These are phyloP conservation scores for Falco concolor DNA, from an alignment of 2,797 vertebrate species.

Conservation along the genomic window DNA sequence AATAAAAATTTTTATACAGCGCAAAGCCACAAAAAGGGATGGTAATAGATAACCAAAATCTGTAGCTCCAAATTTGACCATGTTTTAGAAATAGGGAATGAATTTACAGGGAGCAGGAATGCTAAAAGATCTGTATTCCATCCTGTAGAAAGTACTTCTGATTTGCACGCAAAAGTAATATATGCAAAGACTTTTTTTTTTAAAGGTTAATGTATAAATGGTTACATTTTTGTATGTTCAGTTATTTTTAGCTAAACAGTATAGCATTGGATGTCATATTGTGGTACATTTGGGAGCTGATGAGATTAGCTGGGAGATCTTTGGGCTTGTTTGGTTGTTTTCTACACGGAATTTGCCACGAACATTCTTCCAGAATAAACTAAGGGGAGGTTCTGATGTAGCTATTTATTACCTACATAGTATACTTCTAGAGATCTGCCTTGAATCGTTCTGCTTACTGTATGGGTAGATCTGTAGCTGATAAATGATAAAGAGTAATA, in stretches of 20 bases:
- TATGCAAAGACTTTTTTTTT: not conserved
- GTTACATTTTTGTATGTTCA: not conserved
- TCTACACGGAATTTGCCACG: not conserved
- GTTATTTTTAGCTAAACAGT: not conserved
- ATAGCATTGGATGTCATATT: not conserved
- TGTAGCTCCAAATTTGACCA: not conserved
- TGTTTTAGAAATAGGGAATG: not conserved
- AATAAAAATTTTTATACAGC: not conserved
- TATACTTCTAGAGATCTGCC: not conserved
- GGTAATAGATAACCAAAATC: not conserved
- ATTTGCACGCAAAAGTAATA: not conserved
- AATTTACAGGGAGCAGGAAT: not conserved
- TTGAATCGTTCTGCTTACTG: not conserved
- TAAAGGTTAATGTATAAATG: not conserved
- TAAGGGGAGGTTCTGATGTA: not conserved
- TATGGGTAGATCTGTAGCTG: not conserved
- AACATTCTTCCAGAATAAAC: not conserved
- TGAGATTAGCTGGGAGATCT: not conserved
- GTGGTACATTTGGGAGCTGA: not conserved
- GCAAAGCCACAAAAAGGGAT: not conserved
- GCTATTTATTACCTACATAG: not conserved
- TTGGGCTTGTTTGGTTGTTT: not conserved
- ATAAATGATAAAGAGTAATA: not conserved
- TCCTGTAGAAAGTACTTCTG: not conserved
- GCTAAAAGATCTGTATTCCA: not conserved